Evolutionary conservation across 2,888 invertebrate genomes (phyloP), one percentile per base, ranked within the genome.

Genomic region (Amphiduros pacificus): DNA sequence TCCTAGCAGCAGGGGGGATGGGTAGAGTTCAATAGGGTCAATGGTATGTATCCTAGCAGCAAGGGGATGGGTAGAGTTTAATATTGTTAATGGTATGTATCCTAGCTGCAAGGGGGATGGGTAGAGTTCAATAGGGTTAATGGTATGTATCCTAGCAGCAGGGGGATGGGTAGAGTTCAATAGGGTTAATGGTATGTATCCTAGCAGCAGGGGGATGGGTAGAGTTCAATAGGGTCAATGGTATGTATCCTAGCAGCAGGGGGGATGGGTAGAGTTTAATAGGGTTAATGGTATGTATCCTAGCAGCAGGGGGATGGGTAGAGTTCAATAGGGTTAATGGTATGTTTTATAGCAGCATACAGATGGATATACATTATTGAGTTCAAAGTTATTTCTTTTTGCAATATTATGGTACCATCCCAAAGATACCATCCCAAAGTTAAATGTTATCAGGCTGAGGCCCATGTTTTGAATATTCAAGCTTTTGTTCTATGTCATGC

Each of bases 301-400:
- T 84, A 36, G 92, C 93, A 1, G 98, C 96, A 36, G 98, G 98
- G 3, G 98, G 98, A 55, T 98, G 92, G 91, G 97, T 99, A 1
- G 94, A 97, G 82, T 90, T 92, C 73, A 96, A 96, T 85, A 86
- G 97, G 71, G 98, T 99, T n/a, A 98, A 99, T 84, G 98, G 98
- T 76, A 64, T n/a, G 99, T 72, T 99, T 99, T 72, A 82, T 84
- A 36, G 92, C 93, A 1, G 98, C 96, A 36, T 98, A 98, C 3
- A 98, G 98, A 55, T 98, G 92, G 91, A 97, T 99, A 1, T 94
- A 97, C 82, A 90, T 92, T 73, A 96, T 96, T 85, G 86, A 97
- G 71, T 97, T 99, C n/a, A 98, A 99, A 83, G 98, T 98, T 76
- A 64, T n/a, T n/a, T n/a, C n/a, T n/a, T n/a, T n/a, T n/a, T n/a